Conservation (phyloP, 2,113 vertebrate species). For the Galbula dea region DNA sequence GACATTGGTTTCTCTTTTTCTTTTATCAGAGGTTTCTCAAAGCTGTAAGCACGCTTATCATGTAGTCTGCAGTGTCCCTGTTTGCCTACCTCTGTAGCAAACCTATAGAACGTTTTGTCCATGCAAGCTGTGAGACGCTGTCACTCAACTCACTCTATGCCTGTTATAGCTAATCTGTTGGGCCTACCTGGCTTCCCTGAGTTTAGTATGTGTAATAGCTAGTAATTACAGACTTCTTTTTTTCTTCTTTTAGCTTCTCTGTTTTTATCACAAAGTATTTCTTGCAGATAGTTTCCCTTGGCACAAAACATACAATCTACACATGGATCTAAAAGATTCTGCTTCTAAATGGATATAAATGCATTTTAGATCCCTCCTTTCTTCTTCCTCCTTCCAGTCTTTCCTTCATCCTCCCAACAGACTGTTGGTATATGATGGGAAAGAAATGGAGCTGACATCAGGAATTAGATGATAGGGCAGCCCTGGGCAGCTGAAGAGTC, state of each 20-base stretch:
- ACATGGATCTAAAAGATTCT: not conserved
- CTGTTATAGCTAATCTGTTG: not conserved
- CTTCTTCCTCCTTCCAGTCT: not conserved
- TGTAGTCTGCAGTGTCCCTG: not conserved
- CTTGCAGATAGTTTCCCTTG: not conserved
- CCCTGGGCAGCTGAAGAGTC: not conserved
- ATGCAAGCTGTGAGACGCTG: not conserved
- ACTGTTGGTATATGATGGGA: not conserved
- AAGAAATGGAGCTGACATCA: not conserved
- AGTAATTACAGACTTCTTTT: not conserved
- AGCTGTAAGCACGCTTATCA: not conserved
- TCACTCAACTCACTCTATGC: not conserved
- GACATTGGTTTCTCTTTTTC: not conserved
- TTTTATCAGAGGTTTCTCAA: not conserved
- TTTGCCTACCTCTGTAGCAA: not conserved
- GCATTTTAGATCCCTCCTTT: not conserved
- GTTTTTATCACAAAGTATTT: constrained; percentile 25
- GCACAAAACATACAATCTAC: not conserved
- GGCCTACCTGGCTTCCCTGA: not conserved
- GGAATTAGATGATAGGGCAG: not conserved
- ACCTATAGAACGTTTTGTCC: not conserved
- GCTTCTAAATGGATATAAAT: not conserved
- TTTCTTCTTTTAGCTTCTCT: not conserved
- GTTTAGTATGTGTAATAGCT: not conserved
- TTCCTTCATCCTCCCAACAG: not conserved